These are phyloP conservation scores for Atta texana DNA, from an alignment of 1,140 invertebrate species.

Conservation along the genomic window DNA sequence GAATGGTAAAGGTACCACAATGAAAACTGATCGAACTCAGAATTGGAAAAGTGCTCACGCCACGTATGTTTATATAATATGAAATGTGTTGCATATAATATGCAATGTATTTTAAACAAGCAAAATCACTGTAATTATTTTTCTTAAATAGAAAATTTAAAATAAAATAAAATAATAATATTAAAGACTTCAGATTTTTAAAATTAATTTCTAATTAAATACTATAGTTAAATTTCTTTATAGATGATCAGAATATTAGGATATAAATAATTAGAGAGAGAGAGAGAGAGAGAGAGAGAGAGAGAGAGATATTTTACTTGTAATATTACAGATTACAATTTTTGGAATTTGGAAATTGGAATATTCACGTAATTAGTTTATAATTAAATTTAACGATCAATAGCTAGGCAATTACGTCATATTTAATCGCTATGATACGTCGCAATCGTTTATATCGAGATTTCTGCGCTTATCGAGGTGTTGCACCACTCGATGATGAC, in stretches of 20 bases:
- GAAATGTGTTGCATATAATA: not conserved
- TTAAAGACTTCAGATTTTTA: too few relatives aligned
- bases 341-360: not conserved
- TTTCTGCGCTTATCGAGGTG: slow-evolving; percentile 1
- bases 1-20: slow-evolving; percentile 40
- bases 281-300: too few relatives aligned
- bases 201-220: slow-evolving; percentile 1
- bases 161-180: too few relatives aligned
- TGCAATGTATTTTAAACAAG: not conserved
- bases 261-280: not conserved
- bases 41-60: slow-evolving; percentile 14
- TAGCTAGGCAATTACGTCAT: not conserved
- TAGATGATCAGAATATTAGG: not conserved
- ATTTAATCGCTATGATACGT: not conserved
- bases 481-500: slow-evolving; percentile 19
- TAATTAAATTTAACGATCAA: slow-evolving; percentile 20
- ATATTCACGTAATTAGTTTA: not conserved
- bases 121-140: not conserved
- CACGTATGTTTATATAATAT: not conserved
- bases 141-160: not conserved
- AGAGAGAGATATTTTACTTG: not conserved
- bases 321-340: not conserved
- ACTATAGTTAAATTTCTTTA: not conserved
- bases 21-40: slow-evolving; percentile 41
- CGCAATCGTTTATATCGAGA: slow-evolving; percentile 45